Conservation (phyloP, 2,113 vertebrate species). For the Raja brachyura region DNA sequence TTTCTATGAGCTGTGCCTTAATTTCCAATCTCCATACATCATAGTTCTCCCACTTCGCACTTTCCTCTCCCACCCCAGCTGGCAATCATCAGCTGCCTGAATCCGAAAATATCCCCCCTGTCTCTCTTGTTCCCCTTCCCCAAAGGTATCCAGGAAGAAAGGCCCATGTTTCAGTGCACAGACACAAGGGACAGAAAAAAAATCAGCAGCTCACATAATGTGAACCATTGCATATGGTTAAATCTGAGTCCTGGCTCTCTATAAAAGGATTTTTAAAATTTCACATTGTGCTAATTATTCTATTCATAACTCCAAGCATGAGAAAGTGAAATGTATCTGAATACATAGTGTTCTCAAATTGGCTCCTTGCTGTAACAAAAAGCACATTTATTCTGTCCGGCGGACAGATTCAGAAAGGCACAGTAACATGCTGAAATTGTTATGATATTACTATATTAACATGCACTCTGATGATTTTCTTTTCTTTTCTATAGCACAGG, state of each 20-base stretch:
- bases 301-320: neutral
- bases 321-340: neutral
- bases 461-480: slow-evolving; percentile 28
- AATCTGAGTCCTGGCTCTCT: neutral
- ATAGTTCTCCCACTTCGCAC: slow-evolving; percentile 42
- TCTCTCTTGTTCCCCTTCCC: neutral
- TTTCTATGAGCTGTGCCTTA: neutral
- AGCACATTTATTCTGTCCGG: slow-evolving; percentile 8
- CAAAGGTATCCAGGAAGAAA: neutral
- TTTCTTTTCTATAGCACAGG: slow-evolving; percentile 17
- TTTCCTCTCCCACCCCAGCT: slow-evolving; percentile 46
- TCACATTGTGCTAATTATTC: neutral
- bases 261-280: neutral
- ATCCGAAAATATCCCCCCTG: slow-evolving; percentile 40
- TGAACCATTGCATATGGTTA: neutral
- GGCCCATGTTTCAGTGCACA: neutral
- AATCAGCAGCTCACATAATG: neutral
- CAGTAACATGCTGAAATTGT: slow-evolving; percentile 30
- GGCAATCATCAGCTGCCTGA: slow-evolving; percentile 57
- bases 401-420: slow-evolving; percentile 5
- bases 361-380: neutral
- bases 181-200: neutral
- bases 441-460: slow-evolving; percentile 35
- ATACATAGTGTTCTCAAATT: neutral
- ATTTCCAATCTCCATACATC: slow-evolving; percentile 42